Evolutionary conservation across 30 jellyfish, hydroid and myxozoan species (phyloP).

Genomic region (Cassiopea andromeda): DNA sequence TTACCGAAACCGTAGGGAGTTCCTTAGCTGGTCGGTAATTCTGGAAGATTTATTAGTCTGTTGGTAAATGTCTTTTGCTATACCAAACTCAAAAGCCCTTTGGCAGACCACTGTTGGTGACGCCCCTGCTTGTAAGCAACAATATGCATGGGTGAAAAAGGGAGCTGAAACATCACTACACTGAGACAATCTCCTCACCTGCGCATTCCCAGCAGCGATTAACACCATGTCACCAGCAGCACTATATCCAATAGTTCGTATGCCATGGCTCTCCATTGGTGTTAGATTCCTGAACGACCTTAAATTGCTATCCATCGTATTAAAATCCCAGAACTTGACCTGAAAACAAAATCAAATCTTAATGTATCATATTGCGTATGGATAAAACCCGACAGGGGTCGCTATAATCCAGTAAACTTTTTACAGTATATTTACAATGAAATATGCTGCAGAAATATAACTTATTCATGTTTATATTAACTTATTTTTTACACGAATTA

Average conservation of each 20-base stretch:
- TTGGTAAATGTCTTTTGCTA: too few species aligned
- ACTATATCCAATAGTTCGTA: constrained; percentile 81
- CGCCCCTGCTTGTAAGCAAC: too few species aligned
- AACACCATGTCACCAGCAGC: constrained; percentile 89
- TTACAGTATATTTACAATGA: too few species aligned
- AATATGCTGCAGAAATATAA: too few species aligned
- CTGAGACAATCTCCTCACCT: constrained; percentile 19
- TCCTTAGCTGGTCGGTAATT: too few species aligned
- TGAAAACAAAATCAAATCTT: not conserved
- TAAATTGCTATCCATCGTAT: constrained; percentile 87
- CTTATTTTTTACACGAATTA: too few species aligned
- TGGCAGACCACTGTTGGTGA: too few species aligned
- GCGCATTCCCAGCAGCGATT: constrained; percentile 90
- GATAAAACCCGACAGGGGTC: not conserved
- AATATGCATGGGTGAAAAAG: not conserved
- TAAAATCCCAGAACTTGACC: constrained; percentile 95
- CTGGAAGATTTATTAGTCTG: too few species aligned
- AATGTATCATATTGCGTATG: not conserved
- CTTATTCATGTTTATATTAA: too few species aligned
- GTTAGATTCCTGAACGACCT: constrained; percentile 78
- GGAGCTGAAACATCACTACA: not conserved
- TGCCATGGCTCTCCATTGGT: constrained; percentile 93
- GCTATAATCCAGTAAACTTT: too few species aligned
- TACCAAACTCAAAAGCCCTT: too few species aligned
- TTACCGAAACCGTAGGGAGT: too few species aligned